A percentile compares a stretch with the other conserved stretches of the same genome.
Conservation (phyloP, 2,888 invertebrate genomes). For the Stenolophus ochropezus region DNA sequence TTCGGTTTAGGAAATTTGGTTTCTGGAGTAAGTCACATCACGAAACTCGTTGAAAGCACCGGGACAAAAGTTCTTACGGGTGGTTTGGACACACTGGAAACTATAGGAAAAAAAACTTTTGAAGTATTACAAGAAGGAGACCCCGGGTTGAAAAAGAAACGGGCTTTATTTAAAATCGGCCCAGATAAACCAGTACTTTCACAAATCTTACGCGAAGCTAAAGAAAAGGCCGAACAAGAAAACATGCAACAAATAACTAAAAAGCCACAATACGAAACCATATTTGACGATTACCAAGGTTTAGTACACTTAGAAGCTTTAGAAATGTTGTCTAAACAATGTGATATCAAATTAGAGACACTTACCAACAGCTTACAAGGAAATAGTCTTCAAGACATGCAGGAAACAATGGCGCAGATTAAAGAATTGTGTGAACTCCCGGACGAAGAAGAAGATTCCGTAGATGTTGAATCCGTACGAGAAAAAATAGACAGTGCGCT, state of each 20-base stretch:
- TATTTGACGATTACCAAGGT: slow-evolving; percentile 93
- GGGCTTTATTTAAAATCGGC: slow-evolving; percentile 80
- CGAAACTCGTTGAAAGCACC: slow-evolving; percentile 83
- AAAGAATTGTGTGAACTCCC: slow-evolving; percentile 86
- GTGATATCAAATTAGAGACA: slow-evolving; percentile 83
- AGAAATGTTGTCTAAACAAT: slow-evolving; percentile 91
- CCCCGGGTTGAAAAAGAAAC: slow-evolving; percentile 88
- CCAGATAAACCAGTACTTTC: slow-evolving; percentile 80
- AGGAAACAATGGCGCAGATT: slow-evolving; percentile 86
- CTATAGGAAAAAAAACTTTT: slow-evolving; percentile 96
- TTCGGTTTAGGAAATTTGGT: slow-evolving; percentile 80
- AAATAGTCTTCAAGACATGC: slow-evolving; percentile 79
- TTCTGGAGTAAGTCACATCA: slow-evolving; percentile 79
- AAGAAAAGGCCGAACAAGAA: slow-evolving; percentile 80
- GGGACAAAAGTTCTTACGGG: slow-evolving; percentile 85
- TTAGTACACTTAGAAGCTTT: slow-evolving; percentile 92
- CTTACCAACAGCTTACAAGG: slow-evolving; percentile 76
- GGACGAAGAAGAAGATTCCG: slow-evolving; percentile 78
- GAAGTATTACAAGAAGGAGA: slow-evolving; percentile 94
- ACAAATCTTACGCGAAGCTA: slow-evolving; percentile 82
- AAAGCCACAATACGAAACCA: slow-evolving; percentile 82
- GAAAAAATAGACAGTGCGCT: slow-evolving; percentile 77
- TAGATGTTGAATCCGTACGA: slow-evolving; percentile 73
- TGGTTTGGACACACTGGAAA: slow-evolving; percentile 91
- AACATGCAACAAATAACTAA: slow-evolving; percentile 74